Evolutionary conservation across 2,888 invertebrate species (phyloP), one percentile per base, ranked within the genome.

Genomic region (Cryptus armator): DNA sequence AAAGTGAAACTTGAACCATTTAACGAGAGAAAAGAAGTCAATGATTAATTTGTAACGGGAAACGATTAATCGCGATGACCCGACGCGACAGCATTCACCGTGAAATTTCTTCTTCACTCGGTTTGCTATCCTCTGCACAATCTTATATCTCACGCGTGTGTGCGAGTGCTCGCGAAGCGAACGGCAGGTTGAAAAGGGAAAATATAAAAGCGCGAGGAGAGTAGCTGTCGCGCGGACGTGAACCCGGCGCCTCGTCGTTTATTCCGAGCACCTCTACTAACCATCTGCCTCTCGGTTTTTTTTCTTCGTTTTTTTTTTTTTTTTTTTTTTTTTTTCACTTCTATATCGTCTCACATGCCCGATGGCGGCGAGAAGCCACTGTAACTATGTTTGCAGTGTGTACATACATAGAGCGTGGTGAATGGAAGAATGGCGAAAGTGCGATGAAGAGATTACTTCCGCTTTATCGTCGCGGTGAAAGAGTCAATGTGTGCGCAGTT

Each of bases 351-450:
- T 70, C 46, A 32, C 68, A 56, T 44, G 29, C 59, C 59, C 53
- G 51, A 68, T 37, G 14, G 59, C 43, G 43, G 56, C 59, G 76
- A 76, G 71, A 80, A 84, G 75, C 32, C 29, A n/a, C 67, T 59
- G 19, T 67, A 56, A 53, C 16, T 62, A 37, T 67, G 51, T 68
- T 44, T 24, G 62, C 66, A 62, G 46, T 71, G 53, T 32, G 62
- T 51, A 53, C 12, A 72, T 48, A 62, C n/a, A 32, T 64, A 70
- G 43, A 77, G 53, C 53, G 53, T 64, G 75, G 76, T 87, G 86
- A 89, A 89, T 90, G 89, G 86, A 90, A 91, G 88, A 91, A 91
- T 90, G 90, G 91, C 90, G 90, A 91, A 91, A 91, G 91, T 90
- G 88, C 87, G 89, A 90, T 90, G 86, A 79, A 71, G 87, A 90